Evolutionary conservation across 2,888 invertebrate species (phyloP).

Genomic region (Pocota personata): DNA sequence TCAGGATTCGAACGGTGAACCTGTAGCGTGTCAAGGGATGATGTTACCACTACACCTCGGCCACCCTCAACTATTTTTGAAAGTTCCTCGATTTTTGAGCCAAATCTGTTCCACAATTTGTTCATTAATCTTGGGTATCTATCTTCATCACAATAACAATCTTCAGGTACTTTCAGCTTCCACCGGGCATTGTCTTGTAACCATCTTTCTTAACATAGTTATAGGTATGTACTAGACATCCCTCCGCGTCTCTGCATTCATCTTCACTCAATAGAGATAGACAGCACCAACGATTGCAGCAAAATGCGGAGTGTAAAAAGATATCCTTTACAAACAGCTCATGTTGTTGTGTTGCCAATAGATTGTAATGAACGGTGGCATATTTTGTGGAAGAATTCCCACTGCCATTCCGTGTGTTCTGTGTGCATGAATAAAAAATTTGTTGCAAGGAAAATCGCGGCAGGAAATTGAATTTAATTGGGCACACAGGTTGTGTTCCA

Average conservation of each 20-base stretch:
- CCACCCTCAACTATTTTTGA: too few species aligned
- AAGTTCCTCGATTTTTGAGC: too few species aligned
- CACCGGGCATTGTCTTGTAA: not conserved
- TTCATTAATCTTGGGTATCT: too few species aligned
- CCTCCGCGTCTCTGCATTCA: not conserved
- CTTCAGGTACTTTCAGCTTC: not conserved
- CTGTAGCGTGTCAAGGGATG: too few species aligned
- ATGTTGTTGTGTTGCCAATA: not conserved
- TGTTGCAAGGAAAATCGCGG: constrained; percentile 5
- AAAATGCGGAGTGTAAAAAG: not conserved
- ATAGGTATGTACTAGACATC: not conserved
- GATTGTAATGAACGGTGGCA: not conserved
- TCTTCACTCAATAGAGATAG: not conserved
- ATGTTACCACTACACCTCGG: too few species aligned
- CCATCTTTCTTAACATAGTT: not conserved
- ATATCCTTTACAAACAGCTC: not conserved
- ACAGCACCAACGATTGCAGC: not conserved
- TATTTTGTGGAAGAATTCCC: not conserved
- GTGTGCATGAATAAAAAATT: not conserved
- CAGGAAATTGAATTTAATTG: constrained; percentile 1
- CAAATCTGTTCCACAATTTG: too few species aligned
- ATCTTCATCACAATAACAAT: not conserved
- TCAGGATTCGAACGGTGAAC: too few species aligned
- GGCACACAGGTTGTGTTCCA: not conserved
- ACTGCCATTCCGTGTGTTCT: not conserved